Evolutionary conservation across 1,140 invertebrate species (phyloP).

Genomic region (Conus ventricosus): DNA sequence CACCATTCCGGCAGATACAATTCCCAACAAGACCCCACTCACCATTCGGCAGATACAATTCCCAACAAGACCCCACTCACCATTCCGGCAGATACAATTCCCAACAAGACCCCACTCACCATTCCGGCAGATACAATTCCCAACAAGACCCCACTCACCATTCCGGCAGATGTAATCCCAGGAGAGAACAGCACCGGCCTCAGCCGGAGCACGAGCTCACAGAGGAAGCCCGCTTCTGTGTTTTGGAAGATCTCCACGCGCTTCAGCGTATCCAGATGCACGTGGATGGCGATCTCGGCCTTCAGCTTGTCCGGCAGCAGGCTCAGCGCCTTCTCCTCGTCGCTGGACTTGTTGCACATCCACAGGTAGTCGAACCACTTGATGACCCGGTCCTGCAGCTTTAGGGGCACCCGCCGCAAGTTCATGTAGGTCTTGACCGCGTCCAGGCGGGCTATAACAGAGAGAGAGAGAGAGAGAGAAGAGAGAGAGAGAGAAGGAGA

Average conservation of each 20-base stretch:
- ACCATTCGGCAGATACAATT: constrained; percentile 78
- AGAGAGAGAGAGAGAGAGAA: background rate
- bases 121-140: constrained; percentile 99
- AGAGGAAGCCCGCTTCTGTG: constrained; percentile 98
- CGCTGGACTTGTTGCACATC: constrained; percentile 98
- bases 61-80: constrained; percentile 85
- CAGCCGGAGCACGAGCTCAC: constrained; percentile 94
- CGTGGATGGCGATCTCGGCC: constrained; percentile 99
- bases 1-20: background rate
- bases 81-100: constrained; percentile 72
- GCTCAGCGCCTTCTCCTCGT: constrained; percentile 87
- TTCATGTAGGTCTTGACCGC: constrained; percentile 99
- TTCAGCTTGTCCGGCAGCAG: constrained; percentile 90
- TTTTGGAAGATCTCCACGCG: constrained; percentile 99
- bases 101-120: constrained; percentile 79
- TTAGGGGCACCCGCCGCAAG: constrained; percentile 94
- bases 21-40: background rate
- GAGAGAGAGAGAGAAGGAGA: background rate
- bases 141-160: constrained; percentile 90
- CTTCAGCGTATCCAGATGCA: constrained; percentile 97
- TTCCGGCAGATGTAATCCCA: constrained; percentile 98
- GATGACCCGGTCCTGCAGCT: constrained; percentile 98
- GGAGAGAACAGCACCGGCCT: constrained; percentile 98
- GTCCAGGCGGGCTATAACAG: constrained; percentile 92
- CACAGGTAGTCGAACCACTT: constrained; percentile 99